phyloP scores from a whole-genome alignment of 1,140 invertebrate species.

The Drosophila nannoptera region DNA sequence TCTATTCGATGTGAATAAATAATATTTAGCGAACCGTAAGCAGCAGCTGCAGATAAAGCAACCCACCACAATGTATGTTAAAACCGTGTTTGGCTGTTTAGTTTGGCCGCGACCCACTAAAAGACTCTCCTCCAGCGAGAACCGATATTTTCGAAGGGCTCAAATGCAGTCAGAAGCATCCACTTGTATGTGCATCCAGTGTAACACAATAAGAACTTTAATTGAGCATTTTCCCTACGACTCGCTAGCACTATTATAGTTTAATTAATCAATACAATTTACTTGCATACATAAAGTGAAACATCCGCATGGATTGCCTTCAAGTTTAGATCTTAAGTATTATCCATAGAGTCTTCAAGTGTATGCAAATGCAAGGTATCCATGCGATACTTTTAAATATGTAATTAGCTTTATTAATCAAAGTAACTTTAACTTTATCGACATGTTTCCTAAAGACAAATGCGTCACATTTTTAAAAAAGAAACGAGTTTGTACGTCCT shows the following conservation, averaged over 20 bases:
- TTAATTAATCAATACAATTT: conserved; percentile 8
- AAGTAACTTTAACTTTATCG: conserved; percentile 49
- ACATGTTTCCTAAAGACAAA: conserved; percentile 75
- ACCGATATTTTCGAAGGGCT: conserved; percentile 41
- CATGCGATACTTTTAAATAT: conserved; percentile 39
- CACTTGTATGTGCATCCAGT: background rate
- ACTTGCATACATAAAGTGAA: conserved; percentile 6
- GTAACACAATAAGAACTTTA: background rate
- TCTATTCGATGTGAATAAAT: conserved; percentile 30
- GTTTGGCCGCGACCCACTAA: conserved; percentile 47
- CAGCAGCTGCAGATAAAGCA: conserved; percentile 45
- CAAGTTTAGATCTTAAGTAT: conserved; percentile 72
- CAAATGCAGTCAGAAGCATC: background rate
- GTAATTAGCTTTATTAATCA: conserved; percentile 16
- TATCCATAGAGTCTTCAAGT: conserved; percentile 62
- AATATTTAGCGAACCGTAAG: conserved; percentile 38
- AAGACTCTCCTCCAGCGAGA: conserved; percentile 55
- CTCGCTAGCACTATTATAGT: too few relatives aligned
- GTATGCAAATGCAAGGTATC: conserved; percentile 59
- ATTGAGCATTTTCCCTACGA: conserved; percentile 53
- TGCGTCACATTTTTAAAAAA: conserved; percentile 8
- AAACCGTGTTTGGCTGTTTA: conserved; percentile 43
- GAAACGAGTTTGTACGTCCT: conserved; percentile 14
- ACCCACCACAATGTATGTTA: conserved; percentile 63
- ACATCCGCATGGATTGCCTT: conserved; percentile 53